Conservation (phyloP, 1,140 invertebrate species). For the Myzus persicae region DNA sequence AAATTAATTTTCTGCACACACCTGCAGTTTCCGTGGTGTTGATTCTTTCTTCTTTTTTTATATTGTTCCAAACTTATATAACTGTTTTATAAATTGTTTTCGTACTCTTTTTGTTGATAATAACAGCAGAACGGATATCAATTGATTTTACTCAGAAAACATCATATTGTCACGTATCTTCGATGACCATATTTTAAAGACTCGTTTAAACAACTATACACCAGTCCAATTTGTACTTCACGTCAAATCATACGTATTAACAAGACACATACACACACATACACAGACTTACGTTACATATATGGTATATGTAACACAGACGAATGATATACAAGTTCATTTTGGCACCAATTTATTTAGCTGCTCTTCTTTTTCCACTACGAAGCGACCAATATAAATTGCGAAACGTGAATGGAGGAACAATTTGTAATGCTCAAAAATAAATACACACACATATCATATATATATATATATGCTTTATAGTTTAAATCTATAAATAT, state of each 20-base stretch:
- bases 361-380: neutral
- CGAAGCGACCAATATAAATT: neutral
- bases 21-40: neutral
- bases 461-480: too few relatives aligned
- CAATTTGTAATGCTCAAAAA: neutral
- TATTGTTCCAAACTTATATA: neutral
- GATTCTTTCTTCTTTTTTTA: neutral
- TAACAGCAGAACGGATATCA: neutral
- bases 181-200: neutral
- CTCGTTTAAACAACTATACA: neutral
- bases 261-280: neutral
- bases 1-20: neutral
- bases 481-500: too few relatives aligned
- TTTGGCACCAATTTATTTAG: neutral
- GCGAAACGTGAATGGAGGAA: neutral
- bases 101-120: neutral
- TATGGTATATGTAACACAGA: neutral
- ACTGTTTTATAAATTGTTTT: slow-evolving; percentile 2
- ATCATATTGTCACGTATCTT: neutral
- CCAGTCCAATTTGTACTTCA: neutral
- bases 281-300: neutral
- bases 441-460: neutral
- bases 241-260: neutral
- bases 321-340: neutral
- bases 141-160: neutral